Conservation (phyloP, 2,797 vertebrate genomes). For the Sciurus carolinensis region DNA sequence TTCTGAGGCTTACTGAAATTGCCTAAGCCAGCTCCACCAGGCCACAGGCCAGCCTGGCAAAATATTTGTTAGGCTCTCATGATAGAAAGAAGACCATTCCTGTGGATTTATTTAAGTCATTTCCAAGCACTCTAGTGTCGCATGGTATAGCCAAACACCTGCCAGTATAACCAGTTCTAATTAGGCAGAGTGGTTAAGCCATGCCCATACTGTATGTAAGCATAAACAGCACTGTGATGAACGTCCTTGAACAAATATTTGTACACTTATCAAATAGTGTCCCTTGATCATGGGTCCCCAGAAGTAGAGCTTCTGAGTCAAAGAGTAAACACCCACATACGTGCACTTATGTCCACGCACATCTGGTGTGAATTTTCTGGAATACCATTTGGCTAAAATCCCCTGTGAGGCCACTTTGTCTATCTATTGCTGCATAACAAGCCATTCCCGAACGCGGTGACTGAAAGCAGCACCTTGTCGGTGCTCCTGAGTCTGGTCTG, state of each 20-base stretch:
- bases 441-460: not conserved
- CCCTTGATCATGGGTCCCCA: not conserved
- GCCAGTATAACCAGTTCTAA: not conserved
- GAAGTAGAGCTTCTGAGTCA: not conserved
- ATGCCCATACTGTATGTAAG: not conserved
- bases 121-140: not conserved
- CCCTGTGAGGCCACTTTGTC: not conserved
- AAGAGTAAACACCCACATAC: not conserved
- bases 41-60: not conserved
- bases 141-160: not conserved
- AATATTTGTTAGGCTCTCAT: conserved; percentile 8
- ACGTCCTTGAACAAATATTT: not conserved
- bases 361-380: not conserved
- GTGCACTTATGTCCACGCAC: fast-evolving
- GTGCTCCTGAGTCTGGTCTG: not conserved
- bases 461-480: not conserved
- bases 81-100: not conserved
- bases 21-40: not conserved
- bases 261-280: not conserved
- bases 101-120: not conserved
- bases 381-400: not conserved
- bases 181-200: not conserved
- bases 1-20: not conserved
- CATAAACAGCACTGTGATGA: not conserved
- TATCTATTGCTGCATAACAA: not conserved